A percentile compares a stretch with the other conserved stretches of the same genome.
Conservation (phyloP, 2,113 vertebrate genomes). For the Willisornis vidua region DNA sequence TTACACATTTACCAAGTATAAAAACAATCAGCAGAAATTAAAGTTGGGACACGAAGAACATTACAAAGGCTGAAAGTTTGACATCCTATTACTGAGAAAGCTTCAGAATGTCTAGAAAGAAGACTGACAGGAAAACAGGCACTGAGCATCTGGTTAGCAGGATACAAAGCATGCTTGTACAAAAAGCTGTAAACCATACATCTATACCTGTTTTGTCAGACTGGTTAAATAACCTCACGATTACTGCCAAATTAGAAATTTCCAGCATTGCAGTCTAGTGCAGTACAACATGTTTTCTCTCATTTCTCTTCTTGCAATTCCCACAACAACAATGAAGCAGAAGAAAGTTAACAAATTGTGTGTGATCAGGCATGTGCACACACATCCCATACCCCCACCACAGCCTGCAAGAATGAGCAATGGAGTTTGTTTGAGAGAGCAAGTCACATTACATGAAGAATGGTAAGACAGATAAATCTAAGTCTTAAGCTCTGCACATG, state of each 20-base stretch:
- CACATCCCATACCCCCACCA: neutral
- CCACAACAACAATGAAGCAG: neutral
- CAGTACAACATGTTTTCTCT: neutral
- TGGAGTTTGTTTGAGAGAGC: neutral
- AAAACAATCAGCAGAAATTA: neutral
- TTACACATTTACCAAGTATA: neutral
- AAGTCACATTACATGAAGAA: neutral
- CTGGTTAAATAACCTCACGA: neutral
- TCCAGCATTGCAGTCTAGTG: neutral
- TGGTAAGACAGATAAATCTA: neutral
- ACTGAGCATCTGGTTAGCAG: neutral
- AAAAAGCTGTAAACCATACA: neutral
- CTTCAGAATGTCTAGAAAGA: neutral
- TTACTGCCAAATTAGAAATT: neutral
- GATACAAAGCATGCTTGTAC: neutral
- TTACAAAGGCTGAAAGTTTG: neutral
- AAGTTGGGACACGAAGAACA: neutral
- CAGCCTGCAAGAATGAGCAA: neutral
- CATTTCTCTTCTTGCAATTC: neutral
- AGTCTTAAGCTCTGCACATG: rapidly evolving
- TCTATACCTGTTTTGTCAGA: neutral
- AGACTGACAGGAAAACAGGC: neutral
- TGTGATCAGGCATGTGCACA: neutral
- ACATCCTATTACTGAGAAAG: neutral
- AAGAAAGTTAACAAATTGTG: neutral